A percentile compares a stretch with the other conserved stretches of the same genome.
phyloP scores from a whole-genome alignment of 2,113 vertebrate genomes.

The Synchiropus splendidus region DNA sequence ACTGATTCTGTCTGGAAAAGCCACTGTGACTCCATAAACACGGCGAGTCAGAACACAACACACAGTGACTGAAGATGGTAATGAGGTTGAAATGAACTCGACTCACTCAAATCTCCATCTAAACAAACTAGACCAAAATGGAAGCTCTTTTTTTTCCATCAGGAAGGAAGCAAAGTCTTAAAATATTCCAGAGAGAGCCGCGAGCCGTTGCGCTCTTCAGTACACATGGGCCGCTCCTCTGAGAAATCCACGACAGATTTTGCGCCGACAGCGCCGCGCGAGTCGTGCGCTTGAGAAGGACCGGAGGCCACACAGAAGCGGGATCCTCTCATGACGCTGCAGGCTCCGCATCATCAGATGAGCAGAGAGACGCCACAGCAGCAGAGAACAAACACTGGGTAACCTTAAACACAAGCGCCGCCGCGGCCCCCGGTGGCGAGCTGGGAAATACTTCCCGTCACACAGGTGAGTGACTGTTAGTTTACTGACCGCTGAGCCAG shows the following conservation, averaged over 20 bases:
- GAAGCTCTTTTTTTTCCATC: too few relatives aligned
- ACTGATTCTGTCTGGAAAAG: too few relatives aligned
- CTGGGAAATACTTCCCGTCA: conserved; percentile 63
- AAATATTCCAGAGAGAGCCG: conserved; percentile 19
- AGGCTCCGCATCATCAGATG: too few relatives aligned
- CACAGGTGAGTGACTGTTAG: conserved; percentile 64
- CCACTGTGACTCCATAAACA: too few relatives aligned
- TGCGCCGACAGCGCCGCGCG: too few relatives aligned
- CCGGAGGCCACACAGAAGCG: conserved; percentile 15
- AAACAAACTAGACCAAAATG: too few relatives aligned
- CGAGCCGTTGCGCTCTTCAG: not conserved
- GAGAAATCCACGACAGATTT: conserved; percentile 26
- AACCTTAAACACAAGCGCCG: conserved; percentile 64
- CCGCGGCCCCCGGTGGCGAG: conserved; percentile 37
- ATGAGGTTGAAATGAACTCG: too few relatives aligned
- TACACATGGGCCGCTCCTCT: conserved; percentile 19
- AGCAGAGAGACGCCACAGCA: too few relatives aligned
- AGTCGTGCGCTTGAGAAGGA: not conserved
- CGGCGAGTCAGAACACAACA: too few relatives aligned
- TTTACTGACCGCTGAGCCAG: conserved; percentile 53
- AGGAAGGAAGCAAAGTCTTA: not conserved
- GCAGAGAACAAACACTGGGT: conserved; percentile 12
- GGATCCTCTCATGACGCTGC: too few relatives aligned
- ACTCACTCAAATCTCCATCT: too few relatives aligned
- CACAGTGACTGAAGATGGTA: too few relatives aligned